Evolutionary conservation across 1,140 invertebrate species (phyloP).

Genomic region (Ericerus pela): DNA sequence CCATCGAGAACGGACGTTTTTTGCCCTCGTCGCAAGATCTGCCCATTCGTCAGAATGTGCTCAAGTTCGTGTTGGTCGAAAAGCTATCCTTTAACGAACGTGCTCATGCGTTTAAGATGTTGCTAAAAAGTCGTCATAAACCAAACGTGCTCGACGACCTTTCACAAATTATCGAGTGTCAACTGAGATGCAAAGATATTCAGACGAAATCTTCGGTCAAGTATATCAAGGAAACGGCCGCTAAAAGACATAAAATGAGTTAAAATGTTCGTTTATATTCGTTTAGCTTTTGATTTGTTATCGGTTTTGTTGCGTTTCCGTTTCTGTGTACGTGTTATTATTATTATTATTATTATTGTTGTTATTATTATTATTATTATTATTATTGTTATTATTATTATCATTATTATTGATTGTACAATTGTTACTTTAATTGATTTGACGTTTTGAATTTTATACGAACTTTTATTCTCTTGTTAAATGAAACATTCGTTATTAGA

Average conservation of each 20-base stretch:
- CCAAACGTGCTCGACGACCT: background rate
- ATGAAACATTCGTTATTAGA: no score
- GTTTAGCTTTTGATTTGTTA: no score
- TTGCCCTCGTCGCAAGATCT: background rate
- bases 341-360: no score
- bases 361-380: no score
- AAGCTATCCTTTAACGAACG: background rate
- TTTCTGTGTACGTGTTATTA: no score
- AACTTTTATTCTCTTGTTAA: no score
- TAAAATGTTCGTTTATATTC: no score
- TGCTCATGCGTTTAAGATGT: background rate
- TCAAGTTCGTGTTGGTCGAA: background rate
- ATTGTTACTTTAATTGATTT: no score
- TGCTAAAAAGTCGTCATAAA: background rate
- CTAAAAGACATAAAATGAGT: background rate
- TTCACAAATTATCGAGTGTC: background rate
- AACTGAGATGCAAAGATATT: background rate
- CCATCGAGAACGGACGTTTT: conserved; percentile 23
- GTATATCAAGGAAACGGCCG: background rate
- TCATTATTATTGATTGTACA: no score
- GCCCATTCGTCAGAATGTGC: background rate
- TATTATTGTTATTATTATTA: no score
- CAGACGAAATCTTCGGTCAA: background rate
- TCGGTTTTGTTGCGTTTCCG: no score
- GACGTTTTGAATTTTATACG: no score